These are phyloP conservation scores for Cistogaster globosa DNA, from an alignment of 2,888 invertebrate species.

Conservation along the genomic window DNA sequence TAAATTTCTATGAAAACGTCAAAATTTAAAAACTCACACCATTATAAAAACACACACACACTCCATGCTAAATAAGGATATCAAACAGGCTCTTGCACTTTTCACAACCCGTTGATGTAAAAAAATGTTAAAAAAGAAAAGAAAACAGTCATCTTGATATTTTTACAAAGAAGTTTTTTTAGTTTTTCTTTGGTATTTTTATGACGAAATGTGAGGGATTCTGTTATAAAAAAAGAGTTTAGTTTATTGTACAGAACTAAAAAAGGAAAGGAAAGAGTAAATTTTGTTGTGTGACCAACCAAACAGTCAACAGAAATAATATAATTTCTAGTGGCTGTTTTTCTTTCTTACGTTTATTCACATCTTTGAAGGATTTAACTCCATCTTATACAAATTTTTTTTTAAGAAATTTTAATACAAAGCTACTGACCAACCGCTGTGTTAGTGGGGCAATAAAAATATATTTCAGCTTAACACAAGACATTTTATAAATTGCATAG, in stretches of 20 bases:
- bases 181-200: constrained; percentile 38
- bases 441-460: constrained; percentile 73
- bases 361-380: not conserved
- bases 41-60: constrained; percentile 2
- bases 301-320: not conserved
- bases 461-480: not conserved
- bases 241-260: not conserved
- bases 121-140: constrained; percentile 19
- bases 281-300: not conserved
- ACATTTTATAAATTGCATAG: not conserved
- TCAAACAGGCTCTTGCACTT: constrained; percentile 22
- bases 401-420: not conserved
- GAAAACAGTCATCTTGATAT: constrained; percentile 34
- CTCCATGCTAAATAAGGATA: not conserved
- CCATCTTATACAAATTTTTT: not conserved
- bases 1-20: constrained; percentile 45
- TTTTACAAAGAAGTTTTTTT: constrained; percentile 31
- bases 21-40: constrained; percentile 54
- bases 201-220: constrained; percentile 53
- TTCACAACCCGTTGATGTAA: constrained; percentile 44
- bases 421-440: constrained; percentile 66
- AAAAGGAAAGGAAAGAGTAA: constrained; percentile 19
- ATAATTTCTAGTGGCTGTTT: constrained; percentile 4
- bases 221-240: constrained; percentile 66
- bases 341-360: not conserved